Percentiles rank a stretch among this genome's conserved stretches.
Evolutionary conservation across 2,113 vertebrate species (phyloP).

Genomic region (Galbula dea): DNA sequence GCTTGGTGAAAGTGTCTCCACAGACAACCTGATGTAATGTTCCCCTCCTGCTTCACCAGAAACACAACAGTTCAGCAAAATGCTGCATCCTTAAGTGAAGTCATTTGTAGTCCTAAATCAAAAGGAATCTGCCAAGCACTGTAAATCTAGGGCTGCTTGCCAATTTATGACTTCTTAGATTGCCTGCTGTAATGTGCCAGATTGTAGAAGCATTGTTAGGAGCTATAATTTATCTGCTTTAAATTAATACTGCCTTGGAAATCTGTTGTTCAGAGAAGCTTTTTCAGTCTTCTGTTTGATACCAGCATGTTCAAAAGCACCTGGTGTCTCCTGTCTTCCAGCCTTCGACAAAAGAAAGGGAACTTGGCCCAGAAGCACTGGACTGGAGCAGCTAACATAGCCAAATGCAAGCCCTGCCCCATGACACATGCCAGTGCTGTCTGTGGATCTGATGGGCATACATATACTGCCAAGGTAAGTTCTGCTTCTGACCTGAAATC

Average conservation of each 20-base stretch:
- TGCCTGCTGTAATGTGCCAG: background rate
- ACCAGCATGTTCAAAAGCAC: background rate
- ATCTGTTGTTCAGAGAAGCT: background rate
- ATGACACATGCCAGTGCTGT: conserved; percentile 55
- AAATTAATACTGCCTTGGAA: background rate
- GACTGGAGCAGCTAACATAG: conserved; percentile 73
- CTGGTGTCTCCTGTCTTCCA: background rate
- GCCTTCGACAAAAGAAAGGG: conserved; percentile 77
- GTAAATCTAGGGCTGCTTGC: background rate
- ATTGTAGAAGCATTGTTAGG: background rate
- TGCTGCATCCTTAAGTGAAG: background rate
- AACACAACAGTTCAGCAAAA: background rate
- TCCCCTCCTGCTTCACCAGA: background rate
- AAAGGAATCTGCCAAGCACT: background rate
- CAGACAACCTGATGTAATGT: fast-evolving
- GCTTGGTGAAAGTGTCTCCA: background rate
- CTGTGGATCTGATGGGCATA: conserved; percentile 88
- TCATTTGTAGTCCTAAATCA: background rate
- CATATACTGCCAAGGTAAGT: conserved; percentile 81
- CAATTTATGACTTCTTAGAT: background rate
- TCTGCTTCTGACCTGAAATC: background rate
- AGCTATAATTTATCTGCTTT: background rate
- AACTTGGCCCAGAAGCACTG: conserved; percentile 79
- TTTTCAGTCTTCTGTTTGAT: background rate
- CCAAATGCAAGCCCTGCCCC: conserved; percentile 85